Conservation (phyloP, 1,140 invertebrate genomes). For the Hyphantria cunea region DNA sequence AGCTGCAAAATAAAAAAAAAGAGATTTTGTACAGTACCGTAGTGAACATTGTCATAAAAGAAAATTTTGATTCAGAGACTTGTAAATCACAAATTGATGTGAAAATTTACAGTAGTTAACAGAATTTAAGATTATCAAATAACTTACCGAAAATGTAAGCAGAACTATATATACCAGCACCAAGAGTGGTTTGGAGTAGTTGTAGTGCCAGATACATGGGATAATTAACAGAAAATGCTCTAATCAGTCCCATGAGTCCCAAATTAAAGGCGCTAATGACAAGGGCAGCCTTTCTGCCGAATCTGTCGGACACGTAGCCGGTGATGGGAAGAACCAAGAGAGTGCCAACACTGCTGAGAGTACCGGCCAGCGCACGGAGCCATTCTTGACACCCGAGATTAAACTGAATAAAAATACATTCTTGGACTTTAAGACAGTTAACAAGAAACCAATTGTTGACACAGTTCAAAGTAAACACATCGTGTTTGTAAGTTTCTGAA, state of each 20-base stretch:
- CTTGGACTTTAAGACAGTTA: neutral
- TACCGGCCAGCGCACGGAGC: constrained; percentile 59
- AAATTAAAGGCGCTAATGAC: constrained; percentile 82
- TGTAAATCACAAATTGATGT: no score
- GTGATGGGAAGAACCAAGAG: constrained; percentile 64
- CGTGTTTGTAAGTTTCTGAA: neutral
- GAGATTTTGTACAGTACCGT: no score
- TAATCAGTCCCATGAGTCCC: constrained; percentile 83
- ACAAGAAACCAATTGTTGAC: neutral
- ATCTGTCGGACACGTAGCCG: constrained; percentile 83
- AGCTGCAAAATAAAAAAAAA: constrained; percentile 80
- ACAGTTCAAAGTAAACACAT: neutral
- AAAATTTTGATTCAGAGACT: no score
- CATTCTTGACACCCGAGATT: constrained; percentile 62
- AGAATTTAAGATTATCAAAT: no score
- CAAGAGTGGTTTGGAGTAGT: constrained; percentile 84
- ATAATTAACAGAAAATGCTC: constrained; percentile 86
- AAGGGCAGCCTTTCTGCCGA: constrained; percentile 83
- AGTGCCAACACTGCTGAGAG: constrained; percentile 60
- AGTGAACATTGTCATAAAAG: no score
- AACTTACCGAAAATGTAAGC: constrained; percentile 69
- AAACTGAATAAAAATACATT: constrained; percentile 46
- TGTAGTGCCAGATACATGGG: constrained; percentile 84
- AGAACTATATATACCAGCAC: constrained; percentile 70
- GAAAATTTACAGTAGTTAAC: no score